Evolutionary conservation across 2,888 invertebrate genomes (phyloP), one percentile per base, ranked within the genome.

Genomic region (Trichopoda pennipes): DNA sequence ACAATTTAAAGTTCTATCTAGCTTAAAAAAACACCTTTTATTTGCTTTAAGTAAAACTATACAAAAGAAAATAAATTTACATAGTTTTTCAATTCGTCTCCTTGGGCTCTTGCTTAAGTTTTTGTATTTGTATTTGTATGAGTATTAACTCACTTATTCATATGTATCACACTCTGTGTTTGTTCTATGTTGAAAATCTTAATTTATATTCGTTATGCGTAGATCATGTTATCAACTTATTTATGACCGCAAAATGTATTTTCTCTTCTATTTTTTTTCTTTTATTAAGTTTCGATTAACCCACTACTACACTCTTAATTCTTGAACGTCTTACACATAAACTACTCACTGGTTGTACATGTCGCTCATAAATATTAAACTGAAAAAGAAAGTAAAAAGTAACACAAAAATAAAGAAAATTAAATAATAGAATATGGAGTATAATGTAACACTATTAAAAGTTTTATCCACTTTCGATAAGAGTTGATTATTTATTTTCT

Each of bases 151-250:
- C 49, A 14, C 38, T n/a, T 35, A 6, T 56, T 63, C 1, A 16
- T 66, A 4, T 44, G 42, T 16, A 6, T 55, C 16, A 19, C 49
- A 51, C 64, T 58, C 6, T 17, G 47, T 49, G 56, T 69, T 49
- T 32, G 35, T 51, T 47, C 35, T 21, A 17, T 47, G 49, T 69
- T 73, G 73, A 66, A 68, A 61, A 14, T 70, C 77, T 74, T 76
- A 84, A 83, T 85, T 85, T 83, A 83, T 85, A 85, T 85, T 83
- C 85, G 28, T 68, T 66, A 49, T 81, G 81, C 85, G 85, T 85
- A 81, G 77, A 75, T 76, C 83, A 85, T 85, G 85, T 85, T 85
- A 85, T 85, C 85, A 85, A 85, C 84, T 84, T 84, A 85, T 85
- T 85, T 84, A 85, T 85, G 82, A 78, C 82, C 82, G 74, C 72